phyloP scores from a whole-genome alignment of 2,797 vertebrate species.

The Podarcis lilfordi region DNA sequence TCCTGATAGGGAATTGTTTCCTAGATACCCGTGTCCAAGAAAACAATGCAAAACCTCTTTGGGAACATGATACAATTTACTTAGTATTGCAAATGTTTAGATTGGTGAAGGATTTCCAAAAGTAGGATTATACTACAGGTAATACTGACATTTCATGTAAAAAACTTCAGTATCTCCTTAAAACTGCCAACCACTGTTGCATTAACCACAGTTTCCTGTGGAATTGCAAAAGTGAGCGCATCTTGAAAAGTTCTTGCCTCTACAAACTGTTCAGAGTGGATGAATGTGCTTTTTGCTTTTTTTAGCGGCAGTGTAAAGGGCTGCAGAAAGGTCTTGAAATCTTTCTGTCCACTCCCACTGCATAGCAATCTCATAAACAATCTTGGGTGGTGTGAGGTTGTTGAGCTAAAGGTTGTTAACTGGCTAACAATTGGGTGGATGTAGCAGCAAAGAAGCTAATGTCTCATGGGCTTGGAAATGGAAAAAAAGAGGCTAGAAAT shows the following conservation, averaged over 20 bases:
- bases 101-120: background rate
- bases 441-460: background rate
- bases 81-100: background rate
- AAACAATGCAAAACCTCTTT: background rate
- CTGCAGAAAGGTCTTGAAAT: background rate
- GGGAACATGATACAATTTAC: background rate
- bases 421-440: background rate
- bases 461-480: background rate
- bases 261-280: background rate
- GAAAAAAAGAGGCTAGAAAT: background rate
- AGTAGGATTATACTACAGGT: background rate
- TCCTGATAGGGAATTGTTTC: background rate
- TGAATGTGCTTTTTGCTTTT: background rate
- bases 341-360: background rate
- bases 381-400: background rate
- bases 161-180: background rate
- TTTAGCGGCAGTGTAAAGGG: background rate
- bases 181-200: background rate
- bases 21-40: background rate
- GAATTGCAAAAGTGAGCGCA: background rate
- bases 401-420: background rate
- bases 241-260: background rate
- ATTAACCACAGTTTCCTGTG: constrained; percentile 4
- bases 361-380: background rate
- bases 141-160: background rate